Percentiles rank a stretch among this genome's conserved stretches.
These are phyloP conservation scores for Trinectes maculatus DNA, from an alignment of 2,113 vertebrate genomes.

Conservation along the genomic window DNA sequence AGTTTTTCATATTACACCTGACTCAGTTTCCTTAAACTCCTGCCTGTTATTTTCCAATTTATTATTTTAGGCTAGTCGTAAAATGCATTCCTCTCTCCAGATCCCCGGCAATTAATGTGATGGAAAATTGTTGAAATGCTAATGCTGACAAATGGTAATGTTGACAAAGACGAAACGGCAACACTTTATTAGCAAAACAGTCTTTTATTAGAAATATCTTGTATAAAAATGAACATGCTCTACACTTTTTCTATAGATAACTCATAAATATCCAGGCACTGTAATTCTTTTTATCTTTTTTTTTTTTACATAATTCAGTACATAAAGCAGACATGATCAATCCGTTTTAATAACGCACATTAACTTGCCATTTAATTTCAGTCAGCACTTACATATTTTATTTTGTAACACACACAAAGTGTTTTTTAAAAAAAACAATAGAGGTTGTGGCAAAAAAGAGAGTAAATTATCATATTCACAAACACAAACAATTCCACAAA, in stretches of 20 bases:
- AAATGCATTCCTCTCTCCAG: constrained; percentile 7
- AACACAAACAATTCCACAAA: constrained; percentile 87
- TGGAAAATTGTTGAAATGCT: constrained; percentile 2
- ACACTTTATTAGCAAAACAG: constrained; percentile 87
- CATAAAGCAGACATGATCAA: constrained; percentile 90
- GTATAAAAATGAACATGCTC: constrained; percentile 99
- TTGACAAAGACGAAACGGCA: constrained; percentile 13
- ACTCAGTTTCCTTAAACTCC: constrained; percentile 14
- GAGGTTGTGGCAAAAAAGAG: constrained; percentile 29
- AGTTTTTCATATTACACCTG: background rate
- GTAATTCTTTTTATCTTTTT: constrained; percentile 82
- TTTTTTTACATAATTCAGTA: constrained; percentile 86
- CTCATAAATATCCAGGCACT: constrained; percentile 98
- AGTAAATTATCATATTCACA: constrained; percentile 75
- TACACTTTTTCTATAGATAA: constrained; percentile 86
- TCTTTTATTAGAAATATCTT: constrained; percentile 96
- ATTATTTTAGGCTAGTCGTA: constrained; percentile 16
- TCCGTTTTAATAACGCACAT: constrained; percentile 90
- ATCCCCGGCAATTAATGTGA: background rate
- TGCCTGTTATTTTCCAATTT: constrained; percentile 10
- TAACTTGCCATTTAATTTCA: constrained; percentile 91
- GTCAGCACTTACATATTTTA: constrained; percentile 91
- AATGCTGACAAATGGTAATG: background rate
- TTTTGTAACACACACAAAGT: constrained; percentile 81
- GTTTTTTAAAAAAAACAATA: constrained; percentile 64